These are phyloP conservation scores for Bolborhynchus lineola DNA, from an alignment of 2,113 vertebrate species.

Conservation along the genomic window DNA sequence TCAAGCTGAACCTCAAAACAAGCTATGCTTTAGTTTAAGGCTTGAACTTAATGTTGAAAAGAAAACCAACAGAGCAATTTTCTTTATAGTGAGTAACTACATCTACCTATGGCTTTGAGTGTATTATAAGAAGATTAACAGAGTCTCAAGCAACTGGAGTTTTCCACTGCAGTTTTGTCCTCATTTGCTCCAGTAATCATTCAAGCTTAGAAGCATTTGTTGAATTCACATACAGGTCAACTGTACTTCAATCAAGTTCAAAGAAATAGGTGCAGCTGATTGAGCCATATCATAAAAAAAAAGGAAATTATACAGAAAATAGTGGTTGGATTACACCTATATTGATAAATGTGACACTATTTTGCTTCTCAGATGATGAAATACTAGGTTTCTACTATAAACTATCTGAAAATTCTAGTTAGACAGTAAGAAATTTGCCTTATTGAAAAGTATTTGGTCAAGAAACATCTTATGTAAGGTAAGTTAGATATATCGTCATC, in stretches of 20 bases:
- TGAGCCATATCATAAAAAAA: neutral
- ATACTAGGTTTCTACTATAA: neutral
- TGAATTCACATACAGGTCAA: slow-evolving; percentile 19
- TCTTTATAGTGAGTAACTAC: neutral
- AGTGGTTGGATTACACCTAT: neutral
- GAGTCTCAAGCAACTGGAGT: neutral
- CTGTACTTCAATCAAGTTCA: neutral
- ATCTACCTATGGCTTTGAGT: slow-evolving; percentile 13
- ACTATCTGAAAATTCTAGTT: neutral
- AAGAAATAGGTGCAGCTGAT: neutral
- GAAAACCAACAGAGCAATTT: slow-evolving; percentile 33
- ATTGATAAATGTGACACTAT: neutral
- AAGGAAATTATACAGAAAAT: neutral
- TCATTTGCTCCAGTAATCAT: slow-evolving; percentile 25
- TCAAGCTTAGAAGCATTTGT: slow-evolving; percentile 4
- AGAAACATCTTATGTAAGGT: neutral
- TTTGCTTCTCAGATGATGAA: neutral
- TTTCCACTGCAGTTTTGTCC: slow-evolving; percentile 6
- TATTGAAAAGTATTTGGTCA: neutral
- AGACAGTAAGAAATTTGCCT: neutral
- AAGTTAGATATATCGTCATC: neutral
- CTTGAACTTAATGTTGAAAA: slow-evolving; percentile 29
- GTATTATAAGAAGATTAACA: neutral
- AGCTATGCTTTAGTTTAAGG: slow-evolving; percentile 15
- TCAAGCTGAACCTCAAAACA: slow-evolving; percentile 26